Conservation (phyloP, 2,113 vertebrate species). For the Dicaeum eximium region DNA sequence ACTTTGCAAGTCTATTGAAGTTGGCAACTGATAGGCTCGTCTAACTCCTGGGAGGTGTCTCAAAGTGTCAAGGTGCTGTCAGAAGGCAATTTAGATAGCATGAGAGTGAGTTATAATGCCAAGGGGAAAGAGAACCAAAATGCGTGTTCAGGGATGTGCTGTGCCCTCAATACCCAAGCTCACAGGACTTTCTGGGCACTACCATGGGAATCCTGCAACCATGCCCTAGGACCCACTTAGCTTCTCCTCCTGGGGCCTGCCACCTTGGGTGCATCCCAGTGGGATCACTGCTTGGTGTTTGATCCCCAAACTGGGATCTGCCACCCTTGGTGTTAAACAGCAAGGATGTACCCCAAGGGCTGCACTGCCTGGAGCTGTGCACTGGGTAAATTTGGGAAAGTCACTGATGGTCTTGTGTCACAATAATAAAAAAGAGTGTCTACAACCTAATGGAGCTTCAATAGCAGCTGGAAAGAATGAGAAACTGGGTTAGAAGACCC, state of each 20-base stretch:
- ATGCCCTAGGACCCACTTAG: neutral
- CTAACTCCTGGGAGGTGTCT: neutral
- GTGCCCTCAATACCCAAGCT: fast-evolving
- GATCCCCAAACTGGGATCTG: neutral
- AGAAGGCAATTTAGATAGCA: neutral
- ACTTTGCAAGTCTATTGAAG: neutral
- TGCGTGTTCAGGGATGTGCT: neutral
- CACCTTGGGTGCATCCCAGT: fast-evolving
- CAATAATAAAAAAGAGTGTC: neutral
- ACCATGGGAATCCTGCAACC: neutral
- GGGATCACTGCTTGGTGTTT: neutral
- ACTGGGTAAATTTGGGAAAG: neutral
- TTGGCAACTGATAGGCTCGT: neutral
- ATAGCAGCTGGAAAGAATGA: neutral
- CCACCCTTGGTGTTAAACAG: neutral
- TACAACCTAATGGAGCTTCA: neutral
- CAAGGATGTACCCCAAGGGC: neutral
- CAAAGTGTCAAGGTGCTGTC: neutral
- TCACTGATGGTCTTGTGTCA: neutral
- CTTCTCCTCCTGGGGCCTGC: fast-evolving
- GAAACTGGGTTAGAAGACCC: neutral
- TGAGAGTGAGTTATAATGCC: neutral
- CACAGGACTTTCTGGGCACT: too few relatives aligned
- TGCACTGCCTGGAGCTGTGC: fast-evolving
- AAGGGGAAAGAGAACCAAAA: neutral